phyloP scores from a whole-genome alignment of 2,888 invertebrate species.

The Apocheima hispidaria region DNA sequence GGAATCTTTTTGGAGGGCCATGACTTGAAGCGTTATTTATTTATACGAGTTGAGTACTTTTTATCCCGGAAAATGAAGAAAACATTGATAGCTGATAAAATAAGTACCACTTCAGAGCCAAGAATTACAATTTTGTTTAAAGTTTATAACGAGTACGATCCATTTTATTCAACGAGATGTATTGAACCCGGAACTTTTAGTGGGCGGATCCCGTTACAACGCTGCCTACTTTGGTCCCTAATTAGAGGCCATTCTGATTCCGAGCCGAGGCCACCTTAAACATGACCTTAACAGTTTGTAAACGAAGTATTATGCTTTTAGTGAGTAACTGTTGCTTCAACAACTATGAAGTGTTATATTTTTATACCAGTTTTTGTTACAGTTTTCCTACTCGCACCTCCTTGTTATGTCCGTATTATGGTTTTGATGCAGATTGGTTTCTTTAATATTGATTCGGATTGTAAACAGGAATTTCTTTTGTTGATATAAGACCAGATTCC shows the following conservation, averaged over 20 bases:
- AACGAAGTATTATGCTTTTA: constrained; percentile 7
- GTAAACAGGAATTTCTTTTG: too few species aligned
- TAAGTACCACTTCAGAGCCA: neutral
- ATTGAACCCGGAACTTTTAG: constrained; percentile 52
- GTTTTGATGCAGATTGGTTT: too few species aligned
- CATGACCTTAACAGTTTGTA: constrained; percentile 25
- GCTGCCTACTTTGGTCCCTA: constrained; percentile 41
- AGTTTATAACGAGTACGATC: neutral
- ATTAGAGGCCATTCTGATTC: constrained; percentile 44
- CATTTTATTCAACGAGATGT: constrained; percentile 18
- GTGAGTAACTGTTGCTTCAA: constrained; percentile 4
- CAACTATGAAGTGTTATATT: neutral
- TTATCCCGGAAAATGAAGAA: neutral
- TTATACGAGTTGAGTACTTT: too few species aligned
- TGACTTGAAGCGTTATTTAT: too few species aligned
- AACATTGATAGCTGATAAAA: neutral
- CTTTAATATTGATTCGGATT: too few species aligned
- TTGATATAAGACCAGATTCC: too few species aligned
- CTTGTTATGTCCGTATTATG: too few species aligned
- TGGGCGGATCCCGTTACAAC: constrained; percentile 45
- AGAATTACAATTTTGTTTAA: neutral
- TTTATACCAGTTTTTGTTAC: too few species aligned
- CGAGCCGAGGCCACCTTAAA: constrained; percentile 23
- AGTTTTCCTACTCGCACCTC: too few species aligned
- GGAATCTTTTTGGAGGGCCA: too few species aligned